Evolutionary conservation across 2,113 vertebrate species (phyloP), one percentile per base, ranked within the genome.

Genomic region (Ptyas mucosa): DNA sequence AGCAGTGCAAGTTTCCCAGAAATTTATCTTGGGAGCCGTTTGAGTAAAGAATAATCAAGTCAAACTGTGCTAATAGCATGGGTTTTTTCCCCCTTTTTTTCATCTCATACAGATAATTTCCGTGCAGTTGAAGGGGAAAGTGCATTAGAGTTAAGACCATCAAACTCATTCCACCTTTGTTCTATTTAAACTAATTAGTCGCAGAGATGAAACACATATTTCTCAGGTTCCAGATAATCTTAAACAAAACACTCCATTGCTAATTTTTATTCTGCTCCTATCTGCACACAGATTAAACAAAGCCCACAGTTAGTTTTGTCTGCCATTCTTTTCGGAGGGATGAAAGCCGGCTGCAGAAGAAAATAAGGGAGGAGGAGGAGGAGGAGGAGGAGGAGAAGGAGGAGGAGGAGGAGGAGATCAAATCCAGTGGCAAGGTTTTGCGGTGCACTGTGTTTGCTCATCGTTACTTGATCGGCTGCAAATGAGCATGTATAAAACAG

Each of bases 401-500:
- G 4, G 43, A 46, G 3, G 43, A 46, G 88, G 87, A 85, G 90
- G 61, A 6, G 91, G 91, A 93, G 88, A 94, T 95, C 93, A 97
- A 97, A 97, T 96, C 94, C 93, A 88, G 94, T 92, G 96, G 85
- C 93, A 94, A 96, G 95, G 95, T 96, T 96, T 96, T 54, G 87
- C 93, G 93, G 61, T 64, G 91, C 94, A 93, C 89, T 92, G 95
- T 93, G 54, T 95, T 95, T 97, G 95, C 95, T 96, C 96, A 96
- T 96, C 95, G 94, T 97, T 96, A 96, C 95, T 97, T 96, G 97
- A 95, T 97, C 97, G 97, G 95, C 95, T 95, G 95, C 91, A 97
- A 97, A 97, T 96, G 96, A 98, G 95, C 94, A 85, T 75, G 91
- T 96, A 93, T 95, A 94, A 97, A 97, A 95, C 91, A 97, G 96